Conservation (phyloP, 2,888 invertebrate species). For the Plebejus anna region DNA sequence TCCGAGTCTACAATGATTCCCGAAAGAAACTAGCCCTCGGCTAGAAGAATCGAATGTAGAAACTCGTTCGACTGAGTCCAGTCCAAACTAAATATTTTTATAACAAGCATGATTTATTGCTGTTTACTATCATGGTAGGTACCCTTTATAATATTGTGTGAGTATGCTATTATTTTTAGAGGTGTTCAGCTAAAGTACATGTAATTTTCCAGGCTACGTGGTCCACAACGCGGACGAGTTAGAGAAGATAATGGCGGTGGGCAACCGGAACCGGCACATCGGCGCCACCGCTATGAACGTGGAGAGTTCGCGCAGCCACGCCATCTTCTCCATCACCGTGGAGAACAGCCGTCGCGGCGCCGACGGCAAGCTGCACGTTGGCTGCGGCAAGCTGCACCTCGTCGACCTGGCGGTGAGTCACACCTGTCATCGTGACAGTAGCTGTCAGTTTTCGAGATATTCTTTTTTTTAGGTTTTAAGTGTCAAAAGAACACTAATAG, state of each 20-base stretch:
- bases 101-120: no score
- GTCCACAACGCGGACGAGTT: slow-evolving; percentile 98
- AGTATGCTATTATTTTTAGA: no score
- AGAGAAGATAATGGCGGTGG: slow-evolving; percentile 96
- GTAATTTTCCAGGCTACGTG: slow-evolving; percentile 86
- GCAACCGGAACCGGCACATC: slow-evolving; percentile 92
- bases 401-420: slow-evolving; percentile 94
- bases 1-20: no score
- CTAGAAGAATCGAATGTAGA: no score
- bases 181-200: no score
- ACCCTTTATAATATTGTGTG: no score
- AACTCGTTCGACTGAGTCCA: no score
- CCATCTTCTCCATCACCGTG: slow-evolving; percentile 98
- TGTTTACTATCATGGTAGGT: no score
- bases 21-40: no score
- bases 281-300: slow-evolving; percentile 97
- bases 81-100: no score
- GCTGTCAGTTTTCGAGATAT: background rate
- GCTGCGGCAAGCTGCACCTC: slow-evolving; percentile 97
- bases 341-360: slow-evolving; percentile 93
- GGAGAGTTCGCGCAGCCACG: slow-evolving; percentile 97
- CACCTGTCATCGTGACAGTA: background rate
- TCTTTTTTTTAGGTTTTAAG: background rate
- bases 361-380: slow-evolving; percentile 92
- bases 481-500: background rate